Base-by-base conservation (phyloP, 2,797 vertebrate genomes). In the Leptatherina wallacei region DNA sequence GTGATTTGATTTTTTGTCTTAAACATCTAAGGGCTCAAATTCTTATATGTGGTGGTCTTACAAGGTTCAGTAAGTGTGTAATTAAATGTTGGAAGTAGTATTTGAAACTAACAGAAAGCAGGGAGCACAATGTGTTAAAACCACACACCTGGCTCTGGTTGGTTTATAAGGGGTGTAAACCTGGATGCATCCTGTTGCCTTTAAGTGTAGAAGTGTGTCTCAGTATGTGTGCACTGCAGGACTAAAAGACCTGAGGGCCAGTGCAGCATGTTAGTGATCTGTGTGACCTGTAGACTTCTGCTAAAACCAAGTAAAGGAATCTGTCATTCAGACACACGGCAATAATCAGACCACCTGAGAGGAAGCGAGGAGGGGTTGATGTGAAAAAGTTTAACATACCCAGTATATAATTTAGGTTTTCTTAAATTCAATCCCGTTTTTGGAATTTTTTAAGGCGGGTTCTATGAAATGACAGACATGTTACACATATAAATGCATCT, bases 91-190 rank as follows among this genome's bases (percentile, higher is more conserved):
- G 55, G 40, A 82, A 71, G 63, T 66, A 66, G 71, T 75, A 57
- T 68, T 85, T 83, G 78, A 86, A 88, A 73, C 47, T 61, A 83
- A 71, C 57, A 59, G 79, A 83, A 42, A 59, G 59, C 6, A 79
- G 61, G 52, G 47, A 82, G 72, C 71, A 70, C 60, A 51, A 59
- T 47, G 79, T 83, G 77, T 88, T 88, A 90, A 91, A 89, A 32
- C 75, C 70, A 83, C 85, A 93, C 91, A 92, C 86, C 89, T 92
- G 88, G 86, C 66, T 69, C 32, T 20, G 38, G 49, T 78, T 42
- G 72, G 27, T 92, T 90, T 92, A 89, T 84, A 87, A 89, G 86
- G 47, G 62, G 67, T 79, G 83, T 88, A 89, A 91, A 91, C 62
- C 51, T 80, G 78, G 59, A 75, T 55, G 69, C 78, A 90, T 89